A percentile compares a stretch with the other conserved stretches of the same genome.
phyloP scores from a whole-genome alignment of 2,113 vertebrate genomes.

The Hippopotamus amphibius region DNA sequence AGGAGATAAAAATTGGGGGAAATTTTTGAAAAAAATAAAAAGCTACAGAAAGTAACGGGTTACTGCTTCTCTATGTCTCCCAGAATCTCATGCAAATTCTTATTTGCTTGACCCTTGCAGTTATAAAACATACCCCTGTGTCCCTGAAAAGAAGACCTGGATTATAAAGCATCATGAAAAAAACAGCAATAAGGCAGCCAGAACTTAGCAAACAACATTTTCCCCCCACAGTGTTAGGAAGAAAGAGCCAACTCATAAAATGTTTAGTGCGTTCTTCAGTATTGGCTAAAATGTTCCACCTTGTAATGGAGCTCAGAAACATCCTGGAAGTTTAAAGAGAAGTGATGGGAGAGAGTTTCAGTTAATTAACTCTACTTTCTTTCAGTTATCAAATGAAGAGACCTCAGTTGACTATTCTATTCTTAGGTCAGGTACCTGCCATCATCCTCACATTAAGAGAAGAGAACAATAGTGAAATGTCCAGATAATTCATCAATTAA shows the following conservation, averaged over 20 bases:
- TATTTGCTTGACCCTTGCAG: not conserved
- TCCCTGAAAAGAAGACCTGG: not conserved
- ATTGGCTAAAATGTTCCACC: conserved; percentile 39
- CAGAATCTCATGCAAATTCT: not conserved
- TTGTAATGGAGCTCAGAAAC: conserved; percentile 14
- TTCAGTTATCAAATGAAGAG: conserved; percentile 24
- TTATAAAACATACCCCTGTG: not conserved
- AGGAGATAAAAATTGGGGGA: not conserved
- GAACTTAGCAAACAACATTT: conserved; percentile 48
- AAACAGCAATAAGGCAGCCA: not conserved
- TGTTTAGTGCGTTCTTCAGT: conserved; percentile 28
- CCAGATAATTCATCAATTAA: not conserved
- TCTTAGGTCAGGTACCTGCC: not conserved
- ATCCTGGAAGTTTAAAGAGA: conserved; percentile 41
- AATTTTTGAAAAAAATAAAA: not conserved
- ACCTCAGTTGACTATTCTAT: conserved; percentile 8
- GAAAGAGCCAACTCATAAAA: conserved; percentile 55
- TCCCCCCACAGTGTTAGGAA: not conserved
- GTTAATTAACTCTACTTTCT: conserved; percentile 26
- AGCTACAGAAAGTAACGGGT: not conserved
- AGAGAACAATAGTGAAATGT: not conserved
- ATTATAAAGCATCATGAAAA: not conserved
- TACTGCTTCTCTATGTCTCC: not conserved
- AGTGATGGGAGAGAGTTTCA: not conserved
- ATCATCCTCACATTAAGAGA: not conserved